Percentiles rank a stretch among this genome's conserved stretches.
These are phyloP conservation scores for Fistularia commersonii DNA, from an alignment of 2,797 vertebrate genomes.

Conservation along the genomic window DNA sequence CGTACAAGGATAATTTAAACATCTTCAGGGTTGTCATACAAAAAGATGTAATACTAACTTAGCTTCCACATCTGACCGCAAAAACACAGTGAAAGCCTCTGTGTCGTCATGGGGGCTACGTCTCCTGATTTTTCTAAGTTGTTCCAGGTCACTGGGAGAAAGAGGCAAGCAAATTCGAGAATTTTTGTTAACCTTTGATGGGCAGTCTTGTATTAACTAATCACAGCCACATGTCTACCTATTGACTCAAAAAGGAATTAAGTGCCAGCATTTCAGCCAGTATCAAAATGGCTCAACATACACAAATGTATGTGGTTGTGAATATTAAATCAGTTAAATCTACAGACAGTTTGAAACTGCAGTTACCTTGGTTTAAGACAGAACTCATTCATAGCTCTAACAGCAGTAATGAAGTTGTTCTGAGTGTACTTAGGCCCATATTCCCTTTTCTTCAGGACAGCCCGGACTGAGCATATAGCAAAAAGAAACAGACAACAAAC, in stretches of 20 bases:
- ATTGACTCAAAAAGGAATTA: constrained; percentile 40
- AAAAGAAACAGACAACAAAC: no score
- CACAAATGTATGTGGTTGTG: not conserved
- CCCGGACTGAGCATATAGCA: constrained; percentile 79
- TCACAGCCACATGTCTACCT: constrained; percentile 31
- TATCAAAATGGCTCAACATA: not conserved
- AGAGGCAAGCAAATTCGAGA: not conserved
- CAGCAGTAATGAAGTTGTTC: constrained; percentile 98
- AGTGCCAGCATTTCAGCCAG: not conserved
- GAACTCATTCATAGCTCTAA: constrained; percentile 99
- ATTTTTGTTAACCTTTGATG: not conserved
- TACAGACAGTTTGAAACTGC: not conserved
- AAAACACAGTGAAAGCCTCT: constrained; percentile 95
- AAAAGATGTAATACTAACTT: constrained; percentile 78
- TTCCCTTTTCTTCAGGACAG: constrained; percentile 96
- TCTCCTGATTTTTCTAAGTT: constrained; percentile 89
- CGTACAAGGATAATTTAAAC: not conserved
- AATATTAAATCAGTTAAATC: not conserved
- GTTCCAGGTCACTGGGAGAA: constrained; percentile 86
- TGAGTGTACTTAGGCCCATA: constrained; percentile 95
- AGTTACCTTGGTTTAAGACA: constrained; percentile 94
- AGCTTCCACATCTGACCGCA: constrained; percentile 93
- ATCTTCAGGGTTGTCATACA: not conserved
- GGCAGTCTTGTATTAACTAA: constrained; percentile 29
- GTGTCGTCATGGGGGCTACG: constrained; percentile 97